These are phyloP conservation scores for Pelodytes ibericus DNA, from an alignment of 2,797 vertebrate genomes.

Conservation along the genomic window DNA sequence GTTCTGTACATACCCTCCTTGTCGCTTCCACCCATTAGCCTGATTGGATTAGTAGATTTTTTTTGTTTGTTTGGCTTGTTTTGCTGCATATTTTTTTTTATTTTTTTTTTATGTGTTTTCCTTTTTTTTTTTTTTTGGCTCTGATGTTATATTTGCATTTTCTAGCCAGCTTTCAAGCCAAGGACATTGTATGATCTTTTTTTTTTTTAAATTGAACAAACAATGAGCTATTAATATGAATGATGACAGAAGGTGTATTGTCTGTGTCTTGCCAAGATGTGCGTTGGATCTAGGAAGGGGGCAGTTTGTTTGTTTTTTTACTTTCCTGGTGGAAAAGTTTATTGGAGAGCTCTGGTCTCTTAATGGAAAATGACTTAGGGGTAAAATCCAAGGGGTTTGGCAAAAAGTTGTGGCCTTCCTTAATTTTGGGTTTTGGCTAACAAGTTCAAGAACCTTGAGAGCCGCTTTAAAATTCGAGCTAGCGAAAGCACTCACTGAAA, in stretches of 20 bases:
- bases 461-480: background rate
- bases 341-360: background rate
- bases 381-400: slow-evolving; percentile 12
- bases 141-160: slow-evolving; percentile 1
- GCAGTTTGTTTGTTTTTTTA: slow-evolving; percentile 6
- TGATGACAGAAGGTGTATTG: slow-evolving; percentile 28
- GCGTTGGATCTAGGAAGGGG: background rate
- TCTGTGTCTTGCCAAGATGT: slow-evolving; percentile 28
- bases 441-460: background rate
- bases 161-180: slow-evolving; percentile 14
- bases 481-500: background rate
- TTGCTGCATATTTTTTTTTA: too few species aligned
- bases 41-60: background rate
- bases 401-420: background rate
- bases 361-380: background rate
- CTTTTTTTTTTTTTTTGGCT: slow-evolving; percentile 11
- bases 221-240: slow-evolving; percentile 37
- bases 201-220: slow-evolving; percentile 36
- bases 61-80: too few species aligned
- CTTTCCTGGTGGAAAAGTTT: slow-evolving; percentile 10
- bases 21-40: background rate
- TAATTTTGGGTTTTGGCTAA: background rate
- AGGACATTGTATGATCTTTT: slow-evolving; percentile 27
- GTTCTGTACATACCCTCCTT: slow-evolving; percentile 33
- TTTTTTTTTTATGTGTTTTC: slow-evolving; percentile 6